These are phyloP conservation scores for Paraescarpia echinospica DNA, from an alignment of 1,140 invertebrate genomes.

Conservation along the genomic window DNA sequence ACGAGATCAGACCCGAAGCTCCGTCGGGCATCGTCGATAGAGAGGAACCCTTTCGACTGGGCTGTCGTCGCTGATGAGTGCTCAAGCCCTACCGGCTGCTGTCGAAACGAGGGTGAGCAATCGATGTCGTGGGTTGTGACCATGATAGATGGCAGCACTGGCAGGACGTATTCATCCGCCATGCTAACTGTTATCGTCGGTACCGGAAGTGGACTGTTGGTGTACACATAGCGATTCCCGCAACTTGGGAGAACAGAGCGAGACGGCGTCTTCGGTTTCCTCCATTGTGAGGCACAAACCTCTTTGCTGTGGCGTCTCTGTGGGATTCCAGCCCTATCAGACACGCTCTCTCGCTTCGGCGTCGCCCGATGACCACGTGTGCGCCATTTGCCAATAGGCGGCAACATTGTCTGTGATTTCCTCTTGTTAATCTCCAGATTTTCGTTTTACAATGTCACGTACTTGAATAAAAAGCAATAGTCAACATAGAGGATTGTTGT, in stretches of 20 bases:
- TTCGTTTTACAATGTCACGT: background rate
- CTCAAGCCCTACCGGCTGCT: background rate
- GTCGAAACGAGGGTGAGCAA: background rate
- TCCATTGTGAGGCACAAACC: background rate
- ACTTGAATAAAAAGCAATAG: background rate
- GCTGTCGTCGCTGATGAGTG: background rate
- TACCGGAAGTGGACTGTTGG: background rate
- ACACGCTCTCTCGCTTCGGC: background rate
- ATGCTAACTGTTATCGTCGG: background rate
- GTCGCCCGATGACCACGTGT: background rate
- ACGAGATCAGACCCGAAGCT: background rate
- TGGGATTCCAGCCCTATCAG: background rate
- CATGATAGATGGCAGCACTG: background rate
- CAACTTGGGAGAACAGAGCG: background rate
- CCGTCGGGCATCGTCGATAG: background rate
- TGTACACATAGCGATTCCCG: background rate
- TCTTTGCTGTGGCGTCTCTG: background rate
- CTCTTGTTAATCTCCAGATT: background rate
- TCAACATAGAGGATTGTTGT: background rate
- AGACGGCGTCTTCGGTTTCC: background rate
- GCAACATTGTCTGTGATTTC: background rate
- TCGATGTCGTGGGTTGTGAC: background rate
- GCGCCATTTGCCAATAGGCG: background rate
- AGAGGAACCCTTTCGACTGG: background rate
- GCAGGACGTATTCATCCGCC: background rate